Percentiles rank a stretch among this genome's conserved stretches.
These are phyloP conservation scores for Ormyrus rosae DNA, from an alignment of 2,888 invertebrate species.

Conservation along the genomic window DNA sequence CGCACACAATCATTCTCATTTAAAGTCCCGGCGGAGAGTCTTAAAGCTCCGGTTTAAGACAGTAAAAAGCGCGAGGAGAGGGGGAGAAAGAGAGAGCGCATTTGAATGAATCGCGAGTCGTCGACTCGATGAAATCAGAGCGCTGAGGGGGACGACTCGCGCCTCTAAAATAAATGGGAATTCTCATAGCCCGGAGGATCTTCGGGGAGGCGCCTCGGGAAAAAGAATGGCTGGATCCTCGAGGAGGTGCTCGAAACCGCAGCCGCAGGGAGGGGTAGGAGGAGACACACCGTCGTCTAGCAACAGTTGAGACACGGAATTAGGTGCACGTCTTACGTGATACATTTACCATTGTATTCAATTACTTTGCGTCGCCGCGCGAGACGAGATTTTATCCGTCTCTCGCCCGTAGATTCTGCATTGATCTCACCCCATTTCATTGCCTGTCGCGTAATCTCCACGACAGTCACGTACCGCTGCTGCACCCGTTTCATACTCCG, in stretches of 20 bases:
- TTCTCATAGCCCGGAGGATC: constrained; percentile 35
- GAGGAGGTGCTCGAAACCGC: neutral
- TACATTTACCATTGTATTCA: constrained; percentile 65
- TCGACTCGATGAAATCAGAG: constrained; percentile 44
- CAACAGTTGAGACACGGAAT: constrained; percentile 54
- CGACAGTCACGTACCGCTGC: too few relatives aligned
- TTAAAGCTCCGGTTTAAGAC: neutral
- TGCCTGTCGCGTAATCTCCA: neutral
- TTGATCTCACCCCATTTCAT: constrained; percentile 18
- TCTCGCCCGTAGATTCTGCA: neutral
- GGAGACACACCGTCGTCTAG: constrained; percentile 15
- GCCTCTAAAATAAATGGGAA: constrained; percentile 48
- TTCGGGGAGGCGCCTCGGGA: neutral
- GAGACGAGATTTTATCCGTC: constrained; percentile 18
- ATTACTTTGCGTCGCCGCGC: constrained; percentile 64
- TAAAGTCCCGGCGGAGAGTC: neutral
- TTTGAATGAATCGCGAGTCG: constrained; percentile 35
- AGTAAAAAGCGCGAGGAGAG: neutral
- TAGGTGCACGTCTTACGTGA: constrained; percentile 53
- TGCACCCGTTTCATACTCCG: too few relatives aligned
- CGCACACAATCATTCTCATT: too few relatives aligned
- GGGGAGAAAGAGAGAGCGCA: constrained; percentile 1
- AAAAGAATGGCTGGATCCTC: constrained; percentile 17
- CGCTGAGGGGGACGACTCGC: neutral
- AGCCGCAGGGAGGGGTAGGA: neutral